Evolutionary conservation across 2,113 vertebrate species (phyloP).

Genomic region (Nannospalax galili): DNA sequence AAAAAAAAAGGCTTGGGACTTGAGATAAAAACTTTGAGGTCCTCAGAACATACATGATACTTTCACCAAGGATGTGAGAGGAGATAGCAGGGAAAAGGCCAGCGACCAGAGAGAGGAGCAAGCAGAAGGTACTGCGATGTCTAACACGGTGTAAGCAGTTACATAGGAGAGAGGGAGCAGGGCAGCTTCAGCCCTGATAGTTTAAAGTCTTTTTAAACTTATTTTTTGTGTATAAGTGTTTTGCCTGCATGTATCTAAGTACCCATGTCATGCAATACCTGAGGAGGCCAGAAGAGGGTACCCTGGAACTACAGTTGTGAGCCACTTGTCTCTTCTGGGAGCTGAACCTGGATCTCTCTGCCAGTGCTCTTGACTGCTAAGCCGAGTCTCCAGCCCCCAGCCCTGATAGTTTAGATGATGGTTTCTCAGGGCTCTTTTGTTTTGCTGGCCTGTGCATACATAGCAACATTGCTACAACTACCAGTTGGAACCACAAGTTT

Average conservation of each 20-base stretch:
- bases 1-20: not conserved
- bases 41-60: not conserved
- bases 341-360: too few relatives aligned
- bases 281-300: too few relatives aligned
- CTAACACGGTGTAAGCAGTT: not conserved
- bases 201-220: too few relatives aligned
- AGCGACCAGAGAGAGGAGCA: not conserved
- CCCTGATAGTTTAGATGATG: not conserved
- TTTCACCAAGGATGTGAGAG: not conserved
- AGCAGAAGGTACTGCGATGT: not conserved
- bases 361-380: too few relatives aligned
- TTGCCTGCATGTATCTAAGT: too few relatives aligned
- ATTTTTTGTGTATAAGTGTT: too few relatives aligned
- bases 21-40: conserved; percentile 6
- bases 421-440: conserved; percentile 8
- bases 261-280: too few relatives aligned
- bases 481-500: not conserved
- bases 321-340: too few relatives aligned
- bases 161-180: not conserved
- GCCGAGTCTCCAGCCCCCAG: too few relatives aligned
- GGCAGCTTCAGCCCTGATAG: not conserved
- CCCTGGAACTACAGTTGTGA: too few relatives aligned
- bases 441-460: not conserved
- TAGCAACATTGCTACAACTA: not conserved
- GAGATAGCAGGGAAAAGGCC: not conserved